Conservation (phyloP, 2,797 vertebrate species). For the Rhynchonycteris naso region DNA sequence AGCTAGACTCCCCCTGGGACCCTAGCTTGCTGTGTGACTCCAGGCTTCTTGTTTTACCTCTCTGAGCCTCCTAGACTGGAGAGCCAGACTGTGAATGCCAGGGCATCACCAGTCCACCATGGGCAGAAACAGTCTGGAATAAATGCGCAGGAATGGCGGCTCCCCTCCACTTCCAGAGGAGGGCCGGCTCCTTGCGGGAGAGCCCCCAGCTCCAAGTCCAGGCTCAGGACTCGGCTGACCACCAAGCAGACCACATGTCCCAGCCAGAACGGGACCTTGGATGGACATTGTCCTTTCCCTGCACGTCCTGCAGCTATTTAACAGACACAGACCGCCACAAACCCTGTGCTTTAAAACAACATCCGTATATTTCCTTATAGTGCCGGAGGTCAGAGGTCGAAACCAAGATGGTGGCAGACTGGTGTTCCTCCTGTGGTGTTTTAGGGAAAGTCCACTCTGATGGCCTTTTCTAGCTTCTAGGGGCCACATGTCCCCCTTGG, state of each 20-base stretch:
- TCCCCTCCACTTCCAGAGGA: fast-evolving
- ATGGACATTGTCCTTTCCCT: fast-evolving
- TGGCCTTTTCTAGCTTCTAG: background rate
- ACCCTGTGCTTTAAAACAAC: background rate
- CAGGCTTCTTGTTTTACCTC: background rate
- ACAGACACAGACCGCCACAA: background rate
- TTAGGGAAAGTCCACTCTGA: no score
- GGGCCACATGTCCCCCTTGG: no score
- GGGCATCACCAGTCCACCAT: fast-evolving
- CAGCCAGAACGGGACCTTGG: fast-evolving
- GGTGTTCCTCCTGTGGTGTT: background rate
- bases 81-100: fast-evolving
- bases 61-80: background rate
- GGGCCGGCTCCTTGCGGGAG: fast-evolving
- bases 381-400: no score
- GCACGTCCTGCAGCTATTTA: fast-evolving
- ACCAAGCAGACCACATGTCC: fast-evolving
- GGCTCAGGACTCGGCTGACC: fast-evolving
- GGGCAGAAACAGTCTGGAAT: background rate
- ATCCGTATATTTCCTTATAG: fast-evolving
- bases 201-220: background rate
- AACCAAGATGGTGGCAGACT: background rate
- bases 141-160: fast-evolving
- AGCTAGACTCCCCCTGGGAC: fast-evolving
- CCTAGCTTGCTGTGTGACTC: background rate